Conservation (phyloP, 2,797 vertebrate species). For the Lithobates pipiens region DNA sequence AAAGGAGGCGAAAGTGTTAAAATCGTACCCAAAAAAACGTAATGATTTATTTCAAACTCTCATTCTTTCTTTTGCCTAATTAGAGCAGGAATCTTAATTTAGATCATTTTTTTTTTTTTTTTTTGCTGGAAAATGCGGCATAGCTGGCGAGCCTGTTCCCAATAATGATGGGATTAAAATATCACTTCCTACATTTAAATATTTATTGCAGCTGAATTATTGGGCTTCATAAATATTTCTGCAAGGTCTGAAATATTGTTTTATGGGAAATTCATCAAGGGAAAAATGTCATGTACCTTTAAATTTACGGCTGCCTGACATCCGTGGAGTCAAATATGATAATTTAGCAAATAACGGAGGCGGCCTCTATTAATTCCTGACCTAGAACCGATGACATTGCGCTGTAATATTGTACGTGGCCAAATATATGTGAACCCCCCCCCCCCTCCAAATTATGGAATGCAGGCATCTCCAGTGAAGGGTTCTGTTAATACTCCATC, state of each 20-base stretch:
- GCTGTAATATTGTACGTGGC: too few relatives aligned
- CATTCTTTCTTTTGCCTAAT: too few relatives aligned
- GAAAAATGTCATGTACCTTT: background rate
- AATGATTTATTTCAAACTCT: too few relatives aligned
- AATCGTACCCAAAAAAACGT: too few relatives aligned
- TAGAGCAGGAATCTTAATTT: too few relatives aligned
- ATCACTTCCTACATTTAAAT: conserved; percentile 1
- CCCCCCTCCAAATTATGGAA: too few relatives aligned
- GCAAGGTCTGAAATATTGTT: conserved; percentile 2
- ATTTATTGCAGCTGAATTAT: conserved; percentile 34
- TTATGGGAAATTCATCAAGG: background rate
- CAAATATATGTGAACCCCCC: too few relatives aligned
- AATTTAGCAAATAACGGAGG: background rate
- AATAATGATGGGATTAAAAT: conserved; percentile 6
- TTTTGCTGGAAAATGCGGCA: background rate
- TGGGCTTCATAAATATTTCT: conserved; percentile 25
- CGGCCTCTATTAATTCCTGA: background rate
- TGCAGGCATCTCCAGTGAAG: too few relatives aligned
- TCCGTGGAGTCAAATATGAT: background rate
- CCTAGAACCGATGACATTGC: too few relatives aligned
- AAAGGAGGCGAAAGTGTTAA: too few relatives aligned
- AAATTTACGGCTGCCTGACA: background rate
- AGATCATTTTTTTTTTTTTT: too few relatives aligned
- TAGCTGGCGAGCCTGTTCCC: background rate
- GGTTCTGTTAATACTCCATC: too few relatives aligned